Percentiles rank a stretch among this genome's conserved stretches.
These are phyloP conservation scores for Dione vanillae DNA, from an alignment of 2,888 invertebrate species.

Conservation along the genomic window DNA sequence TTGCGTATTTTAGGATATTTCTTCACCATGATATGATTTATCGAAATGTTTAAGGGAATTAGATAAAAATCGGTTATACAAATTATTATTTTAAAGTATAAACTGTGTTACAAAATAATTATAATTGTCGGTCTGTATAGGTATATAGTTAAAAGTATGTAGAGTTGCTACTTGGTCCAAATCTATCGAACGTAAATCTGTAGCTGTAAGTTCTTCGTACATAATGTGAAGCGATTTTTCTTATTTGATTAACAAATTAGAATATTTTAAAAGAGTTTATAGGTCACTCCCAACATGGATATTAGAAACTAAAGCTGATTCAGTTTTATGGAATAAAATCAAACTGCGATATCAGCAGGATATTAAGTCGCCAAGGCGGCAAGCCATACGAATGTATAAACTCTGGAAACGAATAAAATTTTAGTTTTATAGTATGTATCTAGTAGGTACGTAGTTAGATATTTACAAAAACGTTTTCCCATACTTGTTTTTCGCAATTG, in stretches of 20 bases:
- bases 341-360: conserved; percentile 30
- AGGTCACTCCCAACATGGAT: background rate
- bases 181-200: background rate
- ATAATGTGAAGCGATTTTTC: too few species aligned
- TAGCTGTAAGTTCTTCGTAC: background rate
- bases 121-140: too few species aligned
- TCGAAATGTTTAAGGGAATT: too few species aligned
- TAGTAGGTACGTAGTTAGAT: background rate
- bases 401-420: conserved; percentile 19
- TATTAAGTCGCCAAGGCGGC: conserved; percentile 29
- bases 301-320: conserved; percentile 11
- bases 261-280: conserved; percentile 7
- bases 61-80: too few species aligned
- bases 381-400: conserved; percentile 28
- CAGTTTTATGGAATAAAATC: conserved; percentile 21
- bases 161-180: too few species aligned
- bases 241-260: background rate
- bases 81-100: too few species aligned
- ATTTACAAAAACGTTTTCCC: background rate
- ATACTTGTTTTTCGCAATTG: background rate
- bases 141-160: too few species aligned
- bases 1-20: too few species aligned
- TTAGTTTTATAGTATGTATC: background rate
- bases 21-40: too few species aligned
- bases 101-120: too few species aligned